Conservation (phyloP, 2,888 invertebrate genomes). For the Platerodrilus igneus region DNA sequence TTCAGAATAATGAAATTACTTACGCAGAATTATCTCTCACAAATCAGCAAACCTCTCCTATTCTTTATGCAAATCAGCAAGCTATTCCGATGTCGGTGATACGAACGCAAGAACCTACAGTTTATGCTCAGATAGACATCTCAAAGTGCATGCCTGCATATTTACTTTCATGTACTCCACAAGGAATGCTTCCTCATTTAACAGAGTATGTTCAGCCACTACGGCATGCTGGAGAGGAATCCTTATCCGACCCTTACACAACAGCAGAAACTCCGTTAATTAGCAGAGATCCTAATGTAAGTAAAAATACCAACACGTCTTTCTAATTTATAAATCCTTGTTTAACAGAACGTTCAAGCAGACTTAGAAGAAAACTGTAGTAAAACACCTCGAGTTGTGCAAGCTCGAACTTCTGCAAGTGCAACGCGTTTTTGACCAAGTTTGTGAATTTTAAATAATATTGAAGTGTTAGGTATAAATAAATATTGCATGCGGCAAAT, state of each 20-base stretch:
- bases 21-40: conserved; percentile 54
- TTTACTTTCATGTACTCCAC: conserved; percentile 44
- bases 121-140: conserved; percentile 54
- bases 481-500: no score
- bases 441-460: conserved; percentile 4
- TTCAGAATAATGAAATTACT: conserved; percentile 52
- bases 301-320: no score
- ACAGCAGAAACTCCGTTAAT: conserved; percentile 45
- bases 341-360: conserved; percentile 40
- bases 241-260: conserved; percentile 38
- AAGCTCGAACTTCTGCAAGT: conserved; percentile 45
- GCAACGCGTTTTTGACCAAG: conserved; percentile 49
- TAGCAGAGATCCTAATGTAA: conserved; percentile 42
- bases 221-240: conserved; percentile 39
- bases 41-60: conserved; percentile 43
- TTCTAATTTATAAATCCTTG: conserved; percentile 3
- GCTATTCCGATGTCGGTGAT: conserved; percentile 47
- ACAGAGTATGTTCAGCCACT: conserved; percentile 43
- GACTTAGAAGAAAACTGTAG: conserved; percentile 41
- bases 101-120: conserved; percentile 50
- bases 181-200: conserved; percentile 43
- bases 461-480: no score
- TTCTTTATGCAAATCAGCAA: conserved; percentile 45
- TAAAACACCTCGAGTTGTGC: conserved; percentile 41
- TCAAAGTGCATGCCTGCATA: conserved; percentile 38